phyloP scores from a whole-genome alignment of 2,888 invertebrate genomes.

The Ypsolopha scabrella region DNA sequence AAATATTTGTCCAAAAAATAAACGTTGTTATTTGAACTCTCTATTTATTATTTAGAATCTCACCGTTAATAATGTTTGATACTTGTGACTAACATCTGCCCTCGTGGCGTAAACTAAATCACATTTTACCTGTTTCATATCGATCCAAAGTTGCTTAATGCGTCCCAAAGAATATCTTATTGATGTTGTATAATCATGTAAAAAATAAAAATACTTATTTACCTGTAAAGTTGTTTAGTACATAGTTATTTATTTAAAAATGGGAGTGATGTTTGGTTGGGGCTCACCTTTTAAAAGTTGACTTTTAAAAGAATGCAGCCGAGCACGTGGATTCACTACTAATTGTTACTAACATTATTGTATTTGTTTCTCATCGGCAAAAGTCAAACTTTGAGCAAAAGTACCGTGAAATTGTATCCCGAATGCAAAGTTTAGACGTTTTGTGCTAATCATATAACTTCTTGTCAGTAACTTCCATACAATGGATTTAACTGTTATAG shows the following conservation, averaged over 20 bases:
- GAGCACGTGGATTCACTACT: slow-evolving; percentile 37
- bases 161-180: slow-evolving; percentile 65
- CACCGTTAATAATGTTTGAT: slow-evolving; percentile 7
- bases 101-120: neutral
- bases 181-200: slow-evolving; percentile 66
- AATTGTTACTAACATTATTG: slow-evolving; percentile 35
- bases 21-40: neutral
- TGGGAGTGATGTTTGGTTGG: slow-evolving; percentile 30
- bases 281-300: slow-evolving; percentile 62
- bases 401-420: slow-evolving; percentile 17
- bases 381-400: slow-evolving; percentile 56
- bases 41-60: slow-evolving; percentile 10
- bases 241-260: slow-evolving; percentile 62
- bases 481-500: slow-evolving; percentile 16
- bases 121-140: slow-evolving; percentile 14
- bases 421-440: slow-evolving; percentile 53
- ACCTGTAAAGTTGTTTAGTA: slow-evolving; percentile 61
- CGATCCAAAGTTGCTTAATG: slow-evolving; percentile 61
- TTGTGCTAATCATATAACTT: slow-evolving; percentile 23
- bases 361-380: slow-evolving; percentile 32
- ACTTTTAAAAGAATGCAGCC: slow-evolving; percentile 57
- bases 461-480: slow-evolving; percentile 7
- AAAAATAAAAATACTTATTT: slow-evolving; percentile 60
- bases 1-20: neutral
- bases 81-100: slow-evolving; percentile 1